phyloP scores from a whole-genome alignment of 1,140 invertebrate species.

The Apis dorsata region DNA sequence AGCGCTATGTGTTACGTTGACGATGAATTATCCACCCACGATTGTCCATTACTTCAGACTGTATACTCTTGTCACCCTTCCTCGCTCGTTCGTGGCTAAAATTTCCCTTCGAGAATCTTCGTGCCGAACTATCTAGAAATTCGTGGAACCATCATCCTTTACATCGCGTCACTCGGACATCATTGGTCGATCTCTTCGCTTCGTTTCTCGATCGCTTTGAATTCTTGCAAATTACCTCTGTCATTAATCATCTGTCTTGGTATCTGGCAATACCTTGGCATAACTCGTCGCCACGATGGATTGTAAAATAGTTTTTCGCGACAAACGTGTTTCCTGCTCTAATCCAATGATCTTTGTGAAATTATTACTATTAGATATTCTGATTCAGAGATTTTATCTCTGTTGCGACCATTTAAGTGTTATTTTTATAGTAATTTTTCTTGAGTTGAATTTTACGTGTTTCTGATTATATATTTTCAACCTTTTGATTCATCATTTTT shows the following conservation, averaged over 20 bases:
- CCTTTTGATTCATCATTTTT: too few relatives aligned
- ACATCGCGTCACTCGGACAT: not conserved
- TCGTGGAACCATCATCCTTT: not conserved
- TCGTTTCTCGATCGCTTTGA: not conserved
- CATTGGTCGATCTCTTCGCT: not conserved
- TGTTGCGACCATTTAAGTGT: too few relatives aligned
- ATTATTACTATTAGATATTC: too few relatives aligned
- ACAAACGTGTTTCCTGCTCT: too few relatives aligned
- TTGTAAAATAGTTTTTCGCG: not conserved
- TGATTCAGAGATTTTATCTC: too few relatives aligned
- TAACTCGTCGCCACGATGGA: not conserved
- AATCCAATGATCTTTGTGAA: too few relatives aligned
- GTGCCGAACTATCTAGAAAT: constrained; percentile 5
- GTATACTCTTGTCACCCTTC: constrained; percentile 39
- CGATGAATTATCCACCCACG: constrained; percentile 52
- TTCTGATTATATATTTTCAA: too few relatives aligned
- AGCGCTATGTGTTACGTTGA: constrained; percentile 4
- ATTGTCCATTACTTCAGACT: constrained; percentile 60
- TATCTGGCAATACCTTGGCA: not conserved
- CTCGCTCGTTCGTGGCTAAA: constrained; percentile 8
- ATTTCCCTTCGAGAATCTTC: constrained; percentile 38
- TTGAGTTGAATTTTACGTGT: too few relatives aligned
- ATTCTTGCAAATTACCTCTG: constrained; percentile 22
- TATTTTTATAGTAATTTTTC: too few relatives aligned
- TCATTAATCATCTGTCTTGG: constrained; percentile 22